phyloP scores from a whole-genome alignment of 2,797 vertebrate species.

The Avahi laniger region DNA sequence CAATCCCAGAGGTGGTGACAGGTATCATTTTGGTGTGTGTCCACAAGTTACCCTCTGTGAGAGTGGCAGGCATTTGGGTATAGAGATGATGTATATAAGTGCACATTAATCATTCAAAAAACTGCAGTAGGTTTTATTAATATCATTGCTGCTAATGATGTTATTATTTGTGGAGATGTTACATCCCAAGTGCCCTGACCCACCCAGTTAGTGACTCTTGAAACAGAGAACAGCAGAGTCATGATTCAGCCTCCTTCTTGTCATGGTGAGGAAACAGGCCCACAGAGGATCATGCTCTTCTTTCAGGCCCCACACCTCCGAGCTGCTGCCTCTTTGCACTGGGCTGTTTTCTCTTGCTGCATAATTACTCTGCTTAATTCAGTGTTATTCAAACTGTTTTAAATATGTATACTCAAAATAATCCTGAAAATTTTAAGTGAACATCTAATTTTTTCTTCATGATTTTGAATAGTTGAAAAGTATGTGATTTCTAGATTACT shows the following conservation, averaged over 20 bases:
- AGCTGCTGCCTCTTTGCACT: neutral
- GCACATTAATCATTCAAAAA: neutral
- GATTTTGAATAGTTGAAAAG: neutral
- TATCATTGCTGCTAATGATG: neutral
- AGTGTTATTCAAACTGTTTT: constrained; percentile 14
- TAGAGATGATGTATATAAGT: neutral
- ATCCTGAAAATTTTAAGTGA: constrained; percentile 32
- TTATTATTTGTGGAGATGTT: constrained; percentile 3
- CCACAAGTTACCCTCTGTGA: neutral
- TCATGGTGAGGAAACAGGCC: neutral
- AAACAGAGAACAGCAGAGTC: neutral
- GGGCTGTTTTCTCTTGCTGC: neutral
- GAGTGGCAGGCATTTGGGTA: neutral
- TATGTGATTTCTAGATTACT: neutral
- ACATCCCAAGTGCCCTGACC: neutral
- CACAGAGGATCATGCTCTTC: neutral
- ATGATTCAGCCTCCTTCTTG: neutral
- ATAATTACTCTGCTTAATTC: constrained; percentile 1
- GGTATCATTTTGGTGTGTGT: neutral
- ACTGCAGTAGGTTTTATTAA: neutral
- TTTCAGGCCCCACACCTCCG: neutral
- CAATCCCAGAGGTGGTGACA: neutral
- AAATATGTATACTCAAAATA: neutral
- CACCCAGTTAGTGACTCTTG: neutral
- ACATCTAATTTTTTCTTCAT: neutral